phyloP scores from a whole-genome alignment of 2,888 invertebrate genomes.

The Agrypnus murinus region DNA sequence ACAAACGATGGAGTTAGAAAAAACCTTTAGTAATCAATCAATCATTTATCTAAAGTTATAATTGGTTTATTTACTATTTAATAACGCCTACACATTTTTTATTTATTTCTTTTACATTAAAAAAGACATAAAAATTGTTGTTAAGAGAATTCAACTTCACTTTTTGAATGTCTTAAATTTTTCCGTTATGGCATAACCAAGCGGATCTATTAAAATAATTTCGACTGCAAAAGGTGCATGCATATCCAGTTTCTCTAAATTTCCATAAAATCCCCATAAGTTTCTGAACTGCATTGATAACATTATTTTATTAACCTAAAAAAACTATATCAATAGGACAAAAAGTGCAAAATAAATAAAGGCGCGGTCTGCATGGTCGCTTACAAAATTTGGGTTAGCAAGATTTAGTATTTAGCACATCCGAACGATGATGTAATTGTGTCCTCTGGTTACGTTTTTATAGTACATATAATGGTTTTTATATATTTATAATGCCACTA shows the following conservation, averaged over 20 bases:
- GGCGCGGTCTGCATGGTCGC: constrained; percentile 1
- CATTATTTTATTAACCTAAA: neutral
- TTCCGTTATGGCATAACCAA: constrained; percentile 4
- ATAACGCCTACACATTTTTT: constrained; percentile 4
- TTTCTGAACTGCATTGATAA: constrained; percentile 3
- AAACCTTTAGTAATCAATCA: constrained; percentile 1
- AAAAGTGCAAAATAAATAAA: constrained; percentile 24
- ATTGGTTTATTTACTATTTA: neutral
- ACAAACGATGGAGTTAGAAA: neutral
- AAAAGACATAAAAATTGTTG: too few species aligned
- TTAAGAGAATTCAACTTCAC: constrained; percentile 6
- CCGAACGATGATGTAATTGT: constrained; percentile 15
- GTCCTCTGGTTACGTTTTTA: constrained; percentile 11
- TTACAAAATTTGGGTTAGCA: constrained; percentile 18
- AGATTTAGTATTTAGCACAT: constrained; percentile 22
- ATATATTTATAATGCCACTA: neutral
- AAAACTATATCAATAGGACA: neutral
- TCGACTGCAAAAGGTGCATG: neutral
- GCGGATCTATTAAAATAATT: constrained; percentile 23
- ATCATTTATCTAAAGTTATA: constrained; percentile 1
- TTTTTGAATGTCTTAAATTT: constrained; percentile 15
- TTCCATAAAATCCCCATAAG: neutral
- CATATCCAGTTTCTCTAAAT: constrained; percentile 7
- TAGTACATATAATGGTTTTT: neutral
- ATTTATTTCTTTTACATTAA: neutral